A percentile compares a stretch with the other conserved stretches of the same genome.
phyloP scores from a whole-genome alignment of 2,113 vertebrate genomes.

The Mesoclemmys tuberculata region DNA sequence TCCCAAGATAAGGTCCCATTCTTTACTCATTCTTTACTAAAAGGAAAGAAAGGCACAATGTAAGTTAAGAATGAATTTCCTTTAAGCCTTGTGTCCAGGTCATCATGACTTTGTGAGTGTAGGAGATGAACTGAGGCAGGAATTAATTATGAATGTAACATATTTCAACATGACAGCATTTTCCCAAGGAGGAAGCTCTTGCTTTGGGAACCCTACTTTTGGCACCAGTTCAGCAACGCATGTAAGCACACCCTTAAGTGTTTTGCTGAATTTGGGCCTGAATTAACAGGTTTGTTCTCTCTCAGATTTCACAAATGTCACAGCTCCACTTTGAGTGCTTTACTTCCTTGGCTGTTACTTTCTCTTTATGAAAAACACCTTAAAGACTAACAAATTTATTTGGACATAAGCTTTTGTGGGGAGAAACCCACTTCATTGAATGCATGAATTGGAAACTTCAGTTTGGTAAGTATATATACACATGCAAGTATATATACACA shows the following conservation, averaged over 20 bases:
- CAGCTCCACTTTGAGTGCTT: background rate
- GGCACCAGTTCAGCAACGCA: background rate
- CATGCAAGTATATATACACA: no score
- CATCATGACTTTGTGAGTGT: background rate
- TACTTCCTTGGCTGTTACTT: background rate
- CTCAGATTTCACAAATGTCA: background rate
- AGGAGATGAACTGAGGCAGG: background rate
- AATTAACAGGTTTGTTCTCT: background rate
- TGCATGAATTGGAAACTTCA: no score
- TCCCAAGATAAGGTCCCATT: slow-evolving; percentile 28
- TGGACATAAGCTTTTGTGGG: no score
- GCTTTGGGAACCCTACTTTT: background rate
- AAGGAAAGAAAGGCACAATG: background rate
- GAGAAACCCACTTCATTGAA: no score
- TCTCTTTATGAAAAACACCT: background rate
- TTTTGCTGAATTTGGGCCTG: background rate
- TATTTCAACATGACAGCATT: background rate
- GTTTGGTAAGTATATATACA: no score
- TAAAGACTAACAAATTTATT: no score
- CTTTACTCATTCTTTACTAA: background rate
- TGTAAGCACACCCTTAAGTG: background rate
- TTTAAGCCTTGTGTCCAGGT: background rate
- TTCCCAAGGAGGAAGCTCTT: background rate
- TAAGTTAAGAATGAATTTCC: background rate
- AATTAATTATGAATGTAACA: background rate